These are phyloP conservation scores for Brachypteracias leptosomus DNA, from an alignment of 2,113 vertebrate species.

Conservation along the genomic window DNA sequence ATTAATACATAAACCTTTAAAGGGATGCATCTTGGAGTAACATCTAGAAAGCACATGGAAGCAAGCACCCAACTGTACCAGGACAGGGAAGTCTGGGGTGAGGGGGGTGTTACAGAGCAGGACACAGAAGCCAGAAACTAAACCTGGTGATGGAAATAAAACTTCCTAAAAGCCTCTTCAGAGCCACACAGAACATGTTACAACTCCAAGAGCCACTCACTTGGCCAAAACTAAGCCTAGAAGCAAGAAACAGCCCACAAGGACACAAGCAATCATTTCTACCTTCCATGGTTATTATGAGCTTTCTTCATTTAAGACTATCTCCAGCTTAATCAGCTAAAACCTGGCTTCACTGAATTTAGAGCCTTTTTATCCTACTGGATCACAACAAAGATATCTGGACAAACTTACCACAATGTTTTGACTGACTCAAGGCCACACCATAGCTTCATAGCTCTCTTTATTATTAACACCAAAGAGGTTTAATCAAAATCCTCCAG, in stretches of 20 bases:
- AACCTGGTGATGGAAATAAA: fast-evolving
- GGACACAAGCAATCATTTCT: neutral
- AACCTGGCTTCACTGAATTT: fast-evolving
- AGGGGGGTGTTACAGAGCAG: neutral
- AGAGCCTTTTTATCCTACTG: neutral
- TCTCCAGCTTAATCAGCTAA: neutral
- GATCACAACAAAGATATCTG: neutral
- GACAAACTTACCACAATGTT: neutral
- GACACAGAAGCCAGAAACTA: fast-evolving
- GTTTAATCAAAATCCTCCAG: neutral
- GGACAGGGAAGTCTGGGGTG: neutral
- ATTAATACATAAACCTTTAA: neutral
- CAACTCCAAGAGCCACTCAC: neutral
- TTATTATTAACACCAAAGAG: fast-evolving
- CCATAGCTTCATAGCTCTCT: fast-evolving
- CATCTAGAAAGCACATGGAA: neutral
- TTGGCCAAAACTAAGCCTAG: neutral
- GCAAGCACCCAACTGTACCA: fast-evolving
- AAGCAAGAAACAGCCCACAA: neutral
- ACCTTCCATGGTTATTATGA: fast-evolving
- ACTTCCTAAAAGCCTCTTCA: neutral
- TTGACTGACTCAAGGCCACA: too few relatives aligned
- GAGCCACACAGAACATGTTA: fast-evolving
- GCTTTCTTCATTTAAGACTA: neutral
- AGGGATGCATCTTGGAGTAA: fast-evolving